These are phyloP conservation scores for Laspeyria flexula DNA, from an alignment of 2,888 invertebrate genomes.

Conservation along the genomic window DNA sequence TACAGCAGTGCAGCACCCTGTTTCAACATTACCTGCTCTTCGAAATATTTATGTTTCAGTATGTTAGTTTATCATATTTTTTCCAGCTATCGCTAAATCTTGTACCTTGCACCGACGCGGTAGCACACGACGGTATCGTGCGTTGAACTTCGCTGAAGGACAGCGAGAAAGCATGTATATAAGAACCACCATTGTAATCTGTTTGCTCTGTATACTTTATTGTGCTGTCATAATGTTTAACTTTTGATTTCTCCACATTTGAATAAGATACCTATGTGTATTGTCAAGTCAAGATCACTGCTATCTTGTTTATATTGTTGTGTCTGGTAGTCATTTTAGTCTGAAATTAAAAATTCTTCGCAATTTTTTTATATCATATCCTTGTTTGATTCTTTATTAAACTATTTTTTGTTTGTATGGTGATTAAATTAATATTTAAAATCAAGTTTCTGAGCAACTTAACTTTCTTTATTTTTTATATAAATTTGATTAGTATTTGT, in stretches of 20 bases:
- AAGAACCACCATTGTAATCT: conserved; percentile 31
- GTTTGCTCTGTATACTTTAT: conserved; percentile 37
- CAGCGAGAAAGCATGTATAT: conserved; percentile 60
- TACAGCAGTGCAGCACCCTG: too few relatives aligned
- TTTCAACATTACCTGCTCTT: too few relatives aligned
- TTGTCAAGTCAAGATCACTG: background rate
- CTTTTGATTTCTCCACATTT: background rate
- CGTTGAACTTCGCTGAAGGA: conserved; percentile 71
- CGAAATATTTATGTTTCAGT: too few relatives aligned
- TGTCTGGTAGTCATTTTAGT: background rate
- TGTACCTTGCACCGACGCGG: conserved; percentile 12
- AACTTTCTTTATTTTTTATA: too few relatives aligned
- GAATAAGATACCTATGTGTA: background rate
- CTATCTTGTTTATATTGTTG: background rate
- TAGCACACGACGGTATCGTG: conserved; percentile 61
- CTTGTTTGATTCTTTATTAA: too few relatives aligned
- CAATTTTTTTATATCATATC: too few relatives aligned
- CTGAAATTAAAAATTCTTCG: too few relatives aligned
- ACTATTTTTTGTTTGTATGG: too few relatives aligned
- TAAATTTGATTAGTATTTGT: too few relatives aligned
- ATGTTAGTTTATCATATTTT: too few relatives aligned
- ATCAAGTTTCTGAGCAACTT: too few relatives aligned
- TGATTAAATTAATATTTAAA: too few relatives aligned
- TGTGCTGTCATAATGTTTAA: conserved; percentile 37
- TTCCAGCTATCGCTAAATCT: conserved; percentile 25